A percentile compares a stretch with the other conserved stretches of the same genome.
These are phyloP conservation scores for Sesia apiformis DNA, from an alignment of 2,888 invertebrate genomes.

Conservation along the genomic window DNA sequence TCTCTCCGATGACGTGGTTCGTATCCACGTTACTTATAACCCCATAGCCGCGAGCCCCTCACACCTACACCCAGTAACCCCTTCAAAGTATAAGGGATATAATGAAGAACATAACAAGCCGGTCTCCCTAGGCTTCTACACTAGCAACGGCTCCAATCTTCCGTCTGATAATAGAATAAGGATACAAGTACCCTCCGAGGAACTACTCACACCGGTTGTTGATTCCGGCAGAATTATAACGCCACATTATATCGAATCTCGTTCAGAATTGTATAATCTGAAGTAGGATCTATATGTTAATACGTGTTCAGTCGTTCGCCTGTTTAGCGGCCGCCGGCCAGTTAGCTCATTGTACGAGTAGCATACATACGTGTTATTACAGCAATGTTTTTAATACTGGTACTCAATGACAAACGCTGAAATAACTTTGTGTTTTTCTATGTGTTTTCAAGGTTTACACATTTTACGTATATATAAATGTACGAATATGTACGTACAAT, in stretches of 20 bases:
- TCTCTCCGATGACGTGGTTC: slow-evolving; percentile 77
- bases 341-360: too few relatives aligned
- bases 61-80: slow-evolving; percentile 61
- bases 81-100: slow-evolving; percentile 50
- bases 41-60: slow-evolving; percentile 70
- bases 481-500: too few relatives aligned
- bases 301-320: too few relatives aligned
- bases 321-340: too few relatives aligned
- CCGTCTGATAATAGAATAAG: slow-evolving; percentile 81
- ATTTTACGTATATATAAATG: too few relatives aligned
- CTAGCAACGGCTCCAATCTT: slow-evolving; percentile 71
- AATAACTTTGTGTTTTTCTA: too few relatives aligned
- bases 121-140: slow-evolving; percentile 55
- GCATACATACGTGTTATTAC: too few relatives aligned
- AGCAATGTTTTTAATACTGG: too few relatives aligned
- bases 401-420: too few relatives aligned
- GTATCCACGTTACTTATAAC: slow-evolving; percentile 86
- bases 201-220: slow-evolving; percentile 77
- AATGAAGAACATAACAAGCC: slow-evolving; percentile 56
- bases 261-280: slow-evolving; percentile 53
- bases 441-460: too few relatives aligned
- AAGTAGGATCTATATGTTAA: slow-evolving; percentile 25
- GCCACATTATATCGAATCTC: slow-evolving; percentile 53
- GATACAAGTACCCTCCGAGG: slow-evolving; percentile 81
- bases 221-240: slow-evolving; percentile 73